A percentile compares a stretch with the other conserved stretches of the same genome.
Conservation (phyloP, 1,140 invertebrate genomes). For the Rhopalosiphum maidis region DNA sequence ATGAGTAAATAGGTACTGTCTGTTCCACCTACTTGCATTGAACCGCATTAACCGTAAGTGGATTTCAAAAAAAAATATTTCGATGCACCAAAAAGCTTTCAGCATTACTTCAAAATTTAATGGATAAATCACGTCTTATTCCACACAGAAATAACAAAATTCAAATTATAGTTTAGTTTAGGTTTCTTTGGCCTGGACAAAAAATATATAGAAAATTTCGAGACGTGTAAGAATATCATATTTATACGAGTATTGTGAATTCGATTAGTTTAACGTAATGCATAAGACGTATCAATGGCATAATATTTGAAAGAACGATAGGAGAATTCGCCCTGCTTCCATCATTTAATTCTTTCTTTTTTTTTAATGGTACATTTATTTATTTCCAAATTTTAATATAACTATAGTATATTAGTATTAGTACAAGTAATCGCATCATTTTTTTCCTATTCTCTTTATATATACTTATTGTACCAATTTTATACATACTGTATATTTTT, state of each 20-base stretch:
- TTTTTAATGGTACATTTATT: background rate
- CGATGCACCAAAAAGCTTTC: background rate
- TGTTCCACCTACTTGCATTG: background rate
- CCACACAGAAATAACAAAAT: background rate
- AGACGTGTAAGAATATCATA: background rate
- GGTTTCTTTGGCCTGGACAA: background rate
- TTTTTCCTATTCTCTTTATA: no score
- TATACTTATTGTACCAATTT: no score
- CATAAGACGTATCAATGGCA: no score
- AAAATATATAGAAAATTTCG: background rate
- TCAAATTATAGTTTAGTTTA: background rate
- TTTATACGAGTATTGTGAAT: background rate
- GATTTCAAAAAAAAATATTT: background rate
- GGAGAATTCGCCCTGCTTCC: background rate
- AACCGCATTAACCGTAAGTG: background rate
- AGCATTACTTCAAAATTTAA: background rate
- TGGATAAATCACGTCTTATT: conserved; percentile 2
- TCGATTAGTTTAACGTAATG: background rate
- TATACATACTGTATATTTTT: no score
- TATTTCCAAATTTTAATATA: background rate
- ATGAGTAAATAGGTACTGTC: background rate
- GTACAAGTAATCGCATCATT: no score
- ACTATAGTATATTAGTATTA: no score
- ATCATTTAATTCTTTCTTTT: background rate
- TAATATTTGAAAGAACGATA: background rate